Base-by-base conservation (phyloP, 2,113 vertebrate genomes). In the Empidonax traillii region DNA sequence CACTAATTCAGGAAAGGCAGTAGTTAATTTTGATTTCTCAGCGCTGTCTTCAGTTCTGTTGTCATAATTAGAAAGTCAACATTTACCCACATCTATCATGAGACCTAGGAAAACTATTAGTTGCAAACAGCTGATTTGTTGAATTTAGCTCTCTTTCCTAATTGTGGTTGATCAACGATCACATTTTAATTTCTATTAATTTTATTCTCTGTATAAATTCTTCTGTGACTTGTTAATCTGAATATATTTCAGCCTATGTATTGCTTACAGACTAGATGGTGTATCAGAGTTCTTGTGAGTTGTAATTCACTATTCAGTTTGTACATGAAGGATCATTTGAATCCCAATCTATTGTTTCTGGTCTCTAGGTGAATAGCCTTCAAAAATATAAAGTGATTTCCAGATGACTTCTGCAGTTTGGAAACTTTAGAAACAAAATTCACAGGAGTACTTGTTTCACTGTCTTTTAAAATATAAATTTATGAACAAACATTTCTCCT, bases 31-130 rank as follows among this genome's bases (percentile, higher is more conserved):
- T 93, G 90, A 94, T 93, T 95, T 93, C 92, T 78, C 75, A 41
- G 88, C 7, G 33, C 83, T 89, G 76, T 93, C 49, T 82, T 93
- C 51, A 31, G 44, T 89, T 90, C 73, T 93, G 92, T 95, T 96
- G 86, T 96, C 88, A 51, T 95, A 97, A 97, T 93, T 95, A 96
- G 73, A 92, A 94, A 97, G 94, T 94, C 90, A 97, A 96, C 93
- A 96, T 97, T 97, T 97, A 92, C 80, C 76, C 93, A 93, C 90
- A 95, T 90, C 58, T 96, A 58, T 86, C 96, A 94, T 82, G 96
- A 97, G 94, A 96, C 92, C 73, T 31, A 43, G 92, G 83, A 94
- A 96, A 95, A 96, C 83, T 95, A 92, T 96, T 94, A 95, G 92
- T 92, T 90, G 93, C 94, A 96, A 96, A 96, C 53, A 95, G 80